Percentiles rank a stretch among this genome's conserved stretches.
phyloP scores from a whole-genome alignment of 2,888 invertebrate genomes.

The Agrotis clavis region DNA sequence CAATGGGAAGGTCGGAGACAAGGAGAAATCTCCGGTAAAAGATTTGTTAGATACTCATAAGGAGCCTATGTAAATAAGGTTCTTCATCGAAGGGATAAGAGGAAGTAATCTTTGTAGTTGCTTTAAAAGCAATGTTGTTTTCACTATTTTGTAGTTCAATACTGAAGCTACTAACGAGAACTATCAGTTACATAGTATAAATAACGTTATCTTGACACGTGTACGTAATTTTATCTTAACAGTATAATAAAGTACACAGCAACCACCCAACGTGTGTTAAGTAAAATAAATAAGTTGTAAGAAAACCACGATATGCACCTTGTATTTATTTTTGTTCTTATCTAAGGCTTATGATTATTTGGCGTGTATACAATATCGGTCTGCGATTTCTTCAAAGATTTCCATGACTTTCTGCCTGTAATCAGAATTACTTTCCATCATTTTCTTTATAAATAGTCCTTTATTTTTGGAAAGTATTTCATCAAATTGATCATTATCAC shows the following conservation, averaged over 20 bases:
- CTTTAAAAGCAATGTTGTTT: not conserved
- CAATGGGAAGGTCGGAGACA: constrained; percentile 65
- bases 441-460: constrained; percentile 88
- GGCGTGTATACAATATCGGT: constrained; percentile 80
- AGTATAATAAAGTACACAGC: not conserved
- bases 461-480: constrained; percentile 90
- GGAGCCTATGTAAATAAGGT: not conserved
- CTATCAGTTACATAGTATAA: not conserved
- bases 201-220: constrained; percentile 11
- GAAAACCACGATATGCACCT: not conserved
- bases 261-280: constrained; percentile 3
- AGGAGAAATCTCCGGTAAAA: constrained; percentile 36
- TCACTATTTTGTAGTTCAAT: not conserved
- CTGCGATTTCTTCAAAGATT: constrained; percentile 90
- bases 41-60: constrained; percentile 10
- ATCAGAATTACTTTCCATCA: constrained; percentile 87
- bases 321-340: not conserved
- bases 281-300: not conserved
- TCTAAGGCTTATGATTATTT: not conserved
- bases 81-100: too few species aligned
- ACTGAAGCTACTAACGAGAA: not conserved
- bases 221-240: constrained; percentile 10
- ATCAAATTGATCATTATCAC: constrained; percentile 87
- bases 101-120: too few species aligned
- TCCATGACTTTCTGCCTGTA: constrained; percentile 89